These are phyloP conservation scores for Synergus gifuensis DNA, from an alignment of 2,888 invertebrate species.

Conservation along the genomic window DNA sequence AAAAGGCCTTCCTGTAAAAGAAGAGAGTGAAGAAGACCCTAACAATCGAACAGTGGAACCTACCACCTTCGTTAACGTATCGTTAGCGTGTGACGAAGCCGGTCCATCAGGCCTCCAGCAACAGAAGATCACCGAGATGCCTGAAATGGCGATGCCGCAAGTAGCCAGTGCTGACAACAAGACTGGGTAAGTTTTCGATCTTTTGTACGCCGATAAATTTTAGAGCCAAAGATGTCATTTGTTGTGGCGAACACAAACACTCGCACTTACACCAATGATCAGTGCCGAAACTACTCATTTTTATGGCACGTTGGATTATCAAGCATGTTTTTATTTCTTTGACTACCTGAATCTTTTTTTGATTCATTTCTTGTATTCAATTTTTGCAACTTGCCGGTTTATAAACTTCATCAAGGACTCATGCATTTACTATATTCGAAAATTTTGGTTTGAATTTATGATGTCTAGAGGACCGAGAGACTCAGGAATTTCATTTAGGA, in stretches of 20 bases:
- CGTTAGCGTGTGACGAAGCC: slow-evolving; percentile 75
- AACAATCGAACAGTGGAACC: slow-evolving; percentile 71
- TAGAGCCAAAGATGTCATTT: slow-evolving; percentile 71
- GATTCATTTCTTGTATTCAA: not conserved
- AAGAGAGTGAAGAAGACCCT: slow-evolving; percentile 74
- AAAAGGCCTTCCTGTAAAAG: slow-evolving; percentile 74
- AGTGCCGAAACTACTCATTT: not conserved
- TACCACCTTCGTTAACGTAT: slow-evolving; percentile 75
- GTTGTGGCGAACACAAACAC: slow-evolving; percentile 74
- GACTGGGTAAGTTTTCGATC: slow-evolving; percentile 75
- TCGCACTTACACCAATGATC: slow-evolving; percentile 47
- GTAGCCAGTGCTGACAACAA: slow-evolving; percentile 70
- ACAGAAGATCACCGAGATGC: slow-evolving; percentile 72
- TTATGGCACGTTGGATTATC: not conserved
- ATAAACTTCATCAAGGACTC: not conserved
- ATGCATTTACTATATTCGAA: not conserved
- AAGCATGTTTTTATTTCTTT: not conserved
- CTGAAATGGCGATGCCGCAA: slow-evolving; percentile 71
- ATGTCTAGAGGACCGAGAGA: too few relatives aligned
- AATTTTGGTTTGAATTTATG: slow-evolving; percentile 17
- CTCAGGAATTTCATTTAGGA: too few relatives aligned
- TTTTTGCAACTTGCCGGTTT: not conserved
- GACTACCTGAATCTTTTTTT: not conserved
- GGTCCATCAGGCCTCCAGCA: slow-evolving; percentile 77
- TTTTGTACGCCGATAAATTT: slow-evolving; percentile 49